Evolutionary conservation across 1,140 invertebrate species (phyloP).

Genomic region (Lordiphosa clarofinis): DNA sequence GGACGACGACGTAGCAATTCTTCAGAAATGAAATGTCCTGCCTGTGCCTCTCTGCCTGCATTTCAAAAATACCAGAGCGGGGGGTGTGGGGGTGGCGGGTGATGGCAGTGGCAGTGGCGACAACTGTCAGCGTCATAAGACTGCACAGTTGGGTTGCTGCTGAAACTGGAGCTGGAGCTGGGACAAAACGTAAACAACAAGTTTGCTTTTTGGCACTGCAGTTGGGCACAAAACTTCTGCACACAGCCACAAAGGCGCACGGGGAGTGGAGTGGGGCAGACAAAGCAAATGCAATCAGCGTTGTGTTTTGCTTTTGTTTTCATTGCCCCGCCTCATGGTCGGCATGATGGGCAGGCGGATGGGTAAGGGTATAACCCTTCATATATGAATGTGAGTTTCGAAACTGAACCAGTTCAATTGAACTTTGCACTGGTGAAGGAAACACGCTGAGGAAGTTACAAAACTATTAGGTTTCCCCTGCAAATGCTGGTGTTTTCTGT

Average conservation of each 20-base stretch:
- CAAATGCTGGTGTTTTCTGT: no score
- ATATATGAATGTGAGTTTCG: slow-evolving; percentile 13
- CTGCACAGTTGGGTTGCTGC: slow-evolving; percentile 28
- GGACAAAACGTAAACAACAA: slow-evolving; percentile 65
- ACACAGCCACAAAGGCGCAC: slow-evolving; percentile 13
- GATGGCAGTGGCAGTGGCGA: slow-evolving; percentile 31
- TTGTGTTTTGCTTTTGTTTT: slow-evolving; percentile 51
- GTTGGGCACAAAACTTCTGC: slow-evolving; percentile 50
- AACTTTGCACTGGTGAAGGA: slow-evolving; percentile 29
- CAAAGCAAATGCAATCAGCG: slow-evolving; percentile 64
- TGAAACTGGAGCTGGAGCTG: not conserved
- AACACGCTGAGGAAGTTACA: not conserved
- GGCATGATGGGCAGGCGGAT: not conserved
- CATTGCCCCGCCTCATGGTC: slow-evolving; percentile 9
- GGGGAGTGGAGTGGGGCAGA: slow-evolving; percentile 31
- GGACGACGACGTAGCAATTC: slow-evolving; percentile 54
- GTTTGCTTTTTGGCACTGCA: slow-evolving; percentile 58
- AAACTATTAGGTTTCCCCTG: no score
- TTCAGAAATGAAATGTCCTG: slow-evolving; percentile 78
- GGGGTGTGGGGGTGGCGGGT: slow-evolving; percentile 13
- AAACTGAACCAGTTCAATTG: slow-evolving; percentile 40
- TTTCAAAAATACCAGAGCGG: slow-evolving; percentile 35
- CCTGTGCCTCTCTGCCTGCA: slow-evolving; percentile 33
- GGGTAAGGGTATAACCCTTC: not conserved
- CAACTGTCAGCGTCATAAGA: slow-evolving; percentile 70